These are phyloP conservation scores for Stenodera caucasica DNA, from an alignment of 2,888 invertebrate genomes.

Conservation along the genomic window DNA sequence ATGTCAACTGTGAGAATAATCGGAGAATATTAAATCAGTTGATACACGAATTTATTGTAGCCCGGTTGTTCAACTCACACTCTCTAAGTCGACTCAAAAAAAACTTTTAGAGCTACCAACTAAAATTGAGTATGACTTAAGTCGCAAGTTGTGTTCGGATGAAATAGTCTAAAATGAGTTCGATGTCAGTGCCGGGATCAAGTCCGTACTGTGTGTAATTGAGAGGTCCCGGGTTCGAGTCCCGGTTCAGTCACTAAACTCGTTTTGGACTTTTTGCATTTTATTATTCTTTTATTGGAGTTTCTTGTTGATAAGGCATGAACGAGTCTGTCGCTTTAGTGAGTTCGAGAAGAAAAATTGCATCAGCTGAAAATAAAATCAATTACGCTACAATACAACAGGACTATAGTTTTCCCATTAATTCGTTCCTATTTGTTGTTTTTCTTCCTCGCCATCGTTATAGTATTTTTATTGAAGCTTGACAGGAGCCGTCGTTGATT, in stretches of 20 bases:
- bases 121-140: no score
- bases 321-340: not conserved
- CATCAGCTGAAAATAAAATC: constrained; percentile 17
- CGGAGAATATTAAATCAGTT: not conserved
- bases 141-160: no score
- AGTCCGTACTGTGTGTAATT: no score
- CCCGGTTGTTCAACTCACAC: no score
- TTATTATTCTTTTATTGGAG: not conserved
- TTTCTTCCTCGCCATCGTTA: not conserved
- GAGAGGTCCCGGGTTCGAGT: not conserved
- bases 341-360: constrained; percentile 6
- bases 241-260: not conserved
- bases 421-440: not conserved
- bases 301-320: not conserved
- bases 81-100: no score
- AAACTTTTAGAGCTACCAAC: no score
- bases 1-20: not conserved
- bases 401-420: constrained; percentile 25
- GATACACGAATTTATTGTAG: not conserved
- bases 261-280: not conserved
- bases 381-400: constrained; percentile 20
- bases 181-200: no score
- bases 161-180: no score
- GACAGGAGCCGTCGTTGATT: constrained; percentile 1
- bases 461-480: constrained; percentile 1